Conservation (phyloP, 2,888 invertebrate genomes). For the Bibio marci region DNA sequence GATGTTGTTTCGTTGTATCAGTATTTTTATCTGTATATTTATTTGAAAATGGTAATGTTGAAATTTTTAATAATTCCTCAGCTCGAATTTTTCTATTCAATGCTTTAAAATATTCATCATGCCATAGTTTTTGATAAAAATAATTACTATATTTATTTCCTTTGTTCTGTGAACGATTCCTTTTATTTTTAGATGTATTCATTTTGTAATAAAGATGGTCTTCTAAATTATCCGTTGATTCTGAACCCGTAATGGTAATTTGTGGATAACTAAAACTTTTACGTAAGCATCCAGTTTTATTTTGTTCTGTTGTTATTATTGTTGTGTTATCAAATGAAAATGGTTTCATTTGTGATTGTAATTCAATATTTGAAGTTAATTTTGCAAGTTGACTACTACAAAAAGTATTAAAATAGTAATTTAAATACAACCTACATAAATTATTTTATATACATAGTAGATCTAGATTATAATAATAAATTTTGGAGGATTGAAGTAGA, state of each 20-base stretch:
- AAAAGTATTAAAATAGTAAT: no score
- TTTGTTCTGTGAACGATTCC: slow-evolving; percentile 18
- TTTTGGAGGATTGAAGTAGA: no score
- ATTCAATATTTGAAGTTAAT: slow-evolving; percentile 40
- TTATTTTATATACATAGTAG: no score
- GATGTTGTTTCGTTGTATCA: neutral
- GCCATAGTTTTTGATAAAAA: slow-evolving; percentile 50
- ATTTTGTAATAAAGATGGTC: no score
- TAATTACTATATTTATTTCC: slow-evolving; percentile 52
- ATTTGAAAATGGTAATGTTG: slow-evolving; percentile 51
- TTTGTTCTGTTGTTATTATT: neutral
- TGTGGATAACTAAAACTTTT: slow-evolving; percentile 25
- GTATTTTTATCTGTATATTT: slow-evolving; percentile 36
- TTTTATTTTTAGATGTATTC: no score
- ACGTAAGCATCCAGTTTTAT: slow-evolving; percentile 12
- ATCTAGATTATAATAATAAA: no score
- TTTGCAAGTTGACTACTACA: slow-evolving; percentile 38
- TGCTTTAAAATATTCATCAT: slow-evolving; percentile 51
- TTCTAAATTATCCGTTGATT: no score
- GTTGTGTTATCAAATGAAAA: slow-evolving; percentile 40
- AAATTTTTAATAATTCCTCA: slow-evolving; percentile 46
- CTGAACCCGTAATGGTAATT: slow-evolving; percentile 11
- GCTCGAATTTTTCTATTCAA: slow-evolving; percentile 50
- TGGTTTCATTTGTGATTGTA: slow-evolving; percentile 46
- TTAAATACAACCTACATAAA: no score